Base-by-base conservation (phyloP, 2,113 vertebrate species). In the Erinaceus europaeus region DNA sequence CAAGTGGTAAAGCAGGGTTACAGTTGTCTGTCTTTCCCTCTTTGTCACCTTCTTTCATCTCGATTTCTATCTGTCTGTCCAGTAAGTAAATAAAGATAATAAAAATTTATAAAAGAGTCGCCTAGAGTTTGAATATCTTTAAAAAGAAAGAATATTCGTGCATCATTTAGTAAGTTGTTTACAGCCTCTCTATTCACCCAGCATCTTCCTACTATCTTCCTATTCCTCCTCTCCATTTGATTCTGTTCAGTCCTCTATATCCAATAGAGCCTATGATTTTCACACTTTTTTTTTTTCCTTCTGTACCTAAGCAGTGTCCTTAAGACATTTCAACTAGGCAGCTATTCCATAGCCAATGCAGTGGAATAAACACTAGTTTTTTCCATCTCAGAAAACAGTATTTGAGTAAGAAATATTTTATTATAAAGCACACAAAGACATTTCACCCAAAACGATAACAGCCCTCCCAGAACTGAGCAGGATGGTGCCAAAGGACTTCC, bases 401-500 rank as follows among this genome's bases (percentile, higher is more conserved):
- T 73, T 77, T 84, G 21, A 71, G 59, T 68, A 62, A 38, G 5
- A 79, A 89, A 40, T 74, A 62, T 76, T 86, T 88, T 52, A 67
- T 81, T 73, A 23, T 12, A 69, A 36, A 42, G 9, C 65, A 9
- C 29, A 84, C 72, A 78, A 84, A 89, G 57, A 65, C 32, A 79
- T 64, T 83, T 72, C 57, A 46, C 72, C 78, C 40, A 67, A 65
- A 78, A 65, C 44, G 17, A 55, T 32, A 83, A 36, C 52, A 46
- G 65, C 20, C 17, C 59, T 59, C 46, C 64, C 0, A 21, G 75
- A 65, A 32, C 67, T 0, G 0, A n/a, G 48, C 21, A 0, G 8
- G 40, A 10, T 27, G 23, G 13, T 0, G 4, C 73, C 21, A 0
- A 27, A 88, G 36, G 71, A n/a, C 27, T 44, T 25, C n/a, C 27